Evolutionary conservation across 2,797 vertebrate species (phyloP).

Genomic region (Psittacula echo): DNA sequence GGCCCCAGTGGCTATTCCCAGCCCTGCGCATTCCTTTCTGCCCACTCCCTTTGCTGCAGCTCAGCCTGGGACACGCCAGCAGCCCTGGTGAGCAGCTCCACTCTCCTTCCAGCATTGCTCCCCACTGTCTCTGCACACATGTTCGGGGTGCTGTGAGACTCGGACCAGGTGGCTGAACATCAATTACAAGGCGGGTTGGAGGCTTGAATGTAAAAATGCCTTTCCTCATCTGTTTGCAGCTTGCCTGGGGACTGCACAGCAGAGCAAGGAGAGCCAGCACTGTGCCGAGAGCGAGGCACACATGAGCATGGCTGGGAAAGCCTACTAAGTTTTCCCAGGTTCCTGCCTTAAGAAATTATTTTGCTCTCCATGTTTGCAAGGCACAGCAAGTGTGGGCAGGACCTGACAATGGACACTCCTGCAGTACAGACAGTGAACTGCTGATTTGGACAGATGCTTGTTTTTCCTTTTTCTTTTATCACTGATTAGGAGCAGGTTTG

Average conservation of each 20-base stretch:
- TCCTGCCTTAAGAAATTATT: fast-evolving
- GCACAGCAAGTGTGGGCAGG: not conserved
- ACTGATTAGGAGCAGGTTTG: not conserved
- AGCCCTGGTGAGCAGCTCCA: not conserved
- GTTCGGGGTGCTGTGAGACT: not conserved
- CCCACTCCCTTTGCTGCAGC: slow-evolving; percentile 37
- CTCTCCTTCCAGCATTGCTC: not conserved
- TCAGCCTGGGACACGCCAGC: not conserved
- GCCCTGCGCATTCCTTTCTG: slow-evolving; percentile 67
- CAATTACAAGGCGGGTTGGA: fast-evolving
- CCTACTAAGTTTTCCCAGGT: not conserved
- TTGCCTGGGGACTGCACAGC: not conserved
- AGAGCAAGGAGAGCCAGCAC: not conserved
- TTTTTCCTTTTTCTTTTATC: not conserved
- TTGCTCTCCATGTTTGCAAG: not conserved
- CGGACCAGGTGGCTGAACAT: not conserved
- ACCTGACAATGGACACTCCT: not conserved
- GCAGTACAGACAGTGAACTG: fast-evolving
- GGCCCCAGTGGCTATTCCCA: slow-evolving; percentile 65
- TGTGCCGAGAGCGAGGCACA: not conserved
- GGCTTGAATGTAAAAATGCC: not conserved
- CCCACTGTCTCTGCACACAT: not conserved
- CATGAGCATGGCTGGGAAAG: fast-evolving
- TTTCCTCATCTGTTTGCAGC: not conserved
- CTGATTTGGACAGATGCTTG: not conserved